Conservation (phyloP, 2,113 vertebrate genomes). For the Chloropsis cyanopogon region DNA sequence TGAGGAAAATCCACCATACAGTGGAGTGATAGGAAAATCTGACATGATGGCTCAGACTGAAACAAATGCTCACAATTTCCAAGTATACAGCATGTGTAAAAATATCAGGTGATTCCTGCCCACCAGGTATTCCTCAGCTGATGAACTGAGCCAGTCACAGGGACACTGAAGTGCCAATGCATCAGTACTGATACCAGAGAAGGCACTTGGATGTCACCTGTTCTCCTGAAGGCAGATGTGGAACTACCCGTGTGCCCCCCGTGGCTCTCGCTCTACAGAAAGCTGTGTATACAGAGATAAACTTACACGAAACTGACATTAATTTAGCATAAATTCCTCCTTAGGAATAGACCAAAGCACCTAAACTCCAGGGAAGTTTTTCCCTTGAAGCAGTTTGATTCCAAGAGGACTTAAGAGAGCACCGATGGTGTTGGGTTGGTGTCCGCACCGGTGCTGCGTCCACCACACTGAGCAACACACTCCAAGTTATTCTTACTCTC, state of each 20-base stretch:
- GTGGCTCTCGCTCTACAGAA: background rate
- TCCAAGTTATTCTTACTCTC: background rate
- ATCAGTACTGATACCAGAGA: background rate
- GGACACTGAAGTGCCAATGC: background rate
- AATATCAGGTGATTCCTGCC: background rate
- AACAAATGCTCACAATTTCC: background rate
- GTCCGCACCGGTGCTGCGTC: background rate
- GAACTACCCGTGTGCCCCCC: background rate
- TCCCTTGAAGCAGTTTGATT: background rate
- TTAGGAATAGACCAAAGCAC: background rate
- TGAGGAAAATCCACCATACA: background rate
- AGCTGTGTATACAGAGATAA: too few species aligned
- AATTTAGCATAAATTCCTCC: background rate
- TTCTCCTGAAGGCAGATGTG: background rate
- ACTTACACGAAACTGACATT: background rate
- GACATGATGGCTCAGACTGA: background rate
- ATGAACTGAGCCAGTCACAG: background rate
- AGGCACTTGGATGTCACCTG: background rate
- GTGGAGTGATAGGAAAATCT: background rate
- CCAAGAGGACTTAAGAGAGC: background rate
- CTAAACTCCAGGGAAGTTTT: background rate
- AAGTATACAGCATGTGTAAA: background rate
- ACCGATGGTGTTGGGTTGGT: rapidly evolving
- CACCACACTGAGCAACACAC: background rate
- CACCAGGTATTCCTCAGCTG: background rate